Conservation (phyloP, 2,888 invertebrate genomes). For the Heliconius ethilla region DNA sequence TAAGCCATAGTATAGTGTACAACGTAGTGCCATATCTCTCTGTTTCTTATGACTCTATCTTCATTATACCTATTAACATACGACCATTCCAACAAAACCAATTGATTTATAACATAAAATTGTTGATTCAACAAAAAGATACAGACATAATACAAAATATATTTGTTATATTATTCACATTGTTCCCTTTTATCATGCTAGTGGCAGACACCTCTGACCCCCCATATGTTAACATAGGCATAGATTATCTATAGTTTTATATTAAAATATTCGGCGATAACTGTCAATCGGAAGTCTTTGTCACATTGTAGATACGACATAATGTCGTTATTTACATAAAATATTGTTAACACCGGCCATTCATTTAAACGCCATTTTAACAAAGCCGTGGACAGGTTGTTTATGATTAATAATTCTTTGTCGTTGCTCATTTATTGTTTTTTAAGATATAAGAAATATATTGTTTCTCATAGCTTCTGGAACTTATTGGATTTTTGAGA, state of each 20-base stretch:
- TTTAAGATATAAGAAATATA: not conserved
- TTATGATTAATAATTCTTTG: conserved; percentile 24
- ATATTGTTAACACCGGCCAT: conserved; percentile 24
- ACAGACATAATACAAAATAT: not conserved
- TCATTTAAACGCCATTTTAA: conserved; percentile 12
- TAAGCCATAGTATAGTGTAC: too few relatives aligned
- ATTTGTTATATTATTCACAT: not conserved
- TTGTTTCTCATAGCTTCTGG: not conserved
- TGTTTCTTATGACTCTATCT: not conserved
- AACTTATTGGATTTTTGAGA: not conserved
- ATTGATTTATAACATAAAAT: conserved; percentile 1
- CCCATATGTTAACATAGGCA: conserved; percentile 29
- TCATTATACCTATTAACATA: not conserved
- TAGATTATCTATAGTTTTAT: conserved; percentile 9
- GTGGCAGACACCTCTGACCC: conserved; percentile 25
- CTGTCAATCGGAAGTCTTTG: conserved; percentile 29
- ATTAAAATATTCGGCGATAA: conserved; percentile 31
- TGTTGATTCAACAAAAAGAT: not conserved
- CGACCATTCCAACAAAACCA: not conserved
- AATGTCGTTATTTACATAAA: conserved; percentile 31
- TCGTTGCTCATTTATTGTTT: not conserved
- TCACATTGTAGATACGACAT: conserved; percentile 26
- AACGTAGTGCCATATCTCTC: too few relatives aligned
- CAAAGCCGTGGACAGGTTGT: conserved; percentile 18
- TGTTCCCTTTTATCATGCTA: not conserved